These are phyloP conservation scores for Hyppa rectilinea DNA, from an alignment of 2,888 invertebrate species.

Conservation along the genomic window DNA sequence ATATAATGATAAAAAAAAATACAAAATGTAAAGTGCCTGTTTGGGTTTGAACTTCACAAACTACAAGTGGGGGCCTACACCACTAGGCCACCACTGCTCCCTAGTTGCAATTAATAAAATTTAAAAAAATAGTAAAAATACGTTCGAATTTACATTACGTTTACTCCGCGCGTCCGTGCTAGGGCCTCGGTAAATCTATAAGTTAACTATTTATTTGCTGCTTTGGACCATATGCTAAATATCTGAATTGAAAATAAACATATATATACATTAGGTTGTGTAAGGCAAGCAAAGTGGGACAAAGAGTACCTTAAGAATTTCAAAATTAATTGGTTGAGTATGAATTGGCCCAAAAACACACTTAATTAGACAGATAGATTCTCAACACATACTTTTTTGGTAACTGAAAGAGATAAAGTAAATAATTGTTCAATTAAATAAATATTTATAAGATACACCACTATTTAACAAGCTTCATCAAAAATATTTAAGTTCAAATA, in stretches of 20 bases:
- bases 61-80: too few relatives aligned
- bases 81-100: too few relatives aligned
- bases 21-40: too few relatives aligned
- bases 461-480: slow-evolving; percentile 65
- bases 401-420: background rate
- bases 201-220: background rate
- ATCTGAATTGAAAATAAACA: background rate
- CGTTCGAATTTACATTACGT: background rate
- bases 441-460: slow-evolving; percentile 3
- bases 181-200: background rate
- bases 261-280: background rate
- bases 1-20: too few relatives aligned
- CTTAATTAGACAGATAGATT: background rate
- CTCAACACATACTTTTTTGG: too few relatives aligned
- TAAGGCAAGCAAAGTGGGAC: background rate
- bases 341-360: background rate
- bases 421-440: slow-evolving; percentile 8
- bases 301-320: slow-evolving; percentile 1
- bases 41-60: too few relatives aligned
- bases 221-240: background rate
- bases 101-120: too few relatives aligned
- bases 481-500: slow-evolving; percentile 86
- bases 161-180: background rate
- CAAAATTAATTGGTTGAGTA: background rate
- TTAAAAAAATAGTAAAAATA: too few relatives aligned